A percentile compares a stretch with the other conserved stretches of the same genome.
Conservation (phyloP, 1,140 invertebrate genomes). For the silkworm (Bombyx mori) region ASM3026992v2 NC_085108.1:5833001-5833500, state of each 20-base stretch:
- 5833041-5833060: neutral
- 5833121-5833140: neutral
- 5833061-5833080: neutral
- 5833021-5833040: constrained; percentile 9
- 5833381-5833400: too few relatives aligned
- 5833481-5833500: neutral
- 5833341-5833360: too few relatives aligned
- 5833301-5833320: neutral
- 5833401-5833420: neutral
- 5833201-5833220: neutral
- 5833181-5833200: neutral
- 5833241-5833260: neutral
- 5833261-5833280: neutral
- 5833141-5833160: neutral
- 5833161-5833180: neutral
- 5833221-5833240: neutral
- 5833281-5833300: neutral
- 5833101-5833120: neutral
- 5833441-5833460: neutral
- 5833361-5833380: too few relatives aligned
- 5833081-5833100: neutral
- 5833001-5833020: neutral
- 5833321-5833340: too few relatives aligned
- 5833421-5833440: neutral
- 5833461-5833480: neutral